Base-by-base conservation (phyloP, 2,113 vertebrate genomes). In the Atherinomorus stipes region DNA sequence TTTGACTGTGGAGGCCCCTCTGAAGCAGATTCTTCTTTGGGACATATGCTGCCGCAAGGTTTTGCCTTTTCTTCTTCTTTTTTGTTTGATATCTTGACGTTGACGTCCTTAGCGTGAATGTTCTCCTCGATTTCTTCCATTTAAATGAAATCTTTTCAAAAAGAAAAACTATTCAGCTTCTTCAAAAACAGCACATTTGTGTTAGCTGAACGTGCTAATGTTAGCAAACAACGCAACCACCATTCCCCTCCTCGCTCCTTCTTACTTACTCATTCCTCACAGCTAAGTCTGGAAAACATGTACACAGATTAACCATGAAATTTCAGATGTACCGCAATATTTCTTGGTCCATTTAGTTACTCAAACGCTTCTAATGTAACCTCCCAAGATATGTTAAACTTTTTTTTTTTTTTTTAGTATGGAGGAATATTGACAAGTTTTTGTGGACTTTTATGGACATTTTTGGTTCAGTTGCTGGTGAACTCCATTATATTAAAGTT, bases 121-220 rank as follows among this genome's bases (percentile, higher is more conserved):
- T 93, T 93, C 69, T 94, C 91, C 76, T 92, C 92, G 74, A 90
- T 90, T 38, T 94, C 93, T 42, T 92, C 91, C 93, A 94, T 93
- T 72, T 75, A 76, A 26, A 15, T 6, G 9, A 5, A 15, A 42
- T 38, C 19, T 22, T 15, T 25, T 47, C n/a, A n/a, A n/a, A n/a
- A 31, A 31, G 38, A 59, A 11, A 56, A 18, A 50, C 7, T 4
- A 16, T 0, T 28, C 1, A 0, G 4, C 26, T 16, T 13, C 15
- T 51, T 38, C 16, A 15, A 58, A 67, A 47, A 60, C 0, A 63
- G 13, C 67, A n/a, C 53, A 66, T 22, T 16, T 18, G 16, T 15
- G 9, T 19, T 52, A 59, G 71, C 76, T 28, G 1, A 34, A 23
- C 1, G 0, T 53, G 81, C 78, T 82, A 84, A 71, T 26, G 37